These are phyloP conservation scores for Manis crassicaudata DNA, from an alignment of 2,797 vertebrate species.

Conservation along the genomic window DNA sequence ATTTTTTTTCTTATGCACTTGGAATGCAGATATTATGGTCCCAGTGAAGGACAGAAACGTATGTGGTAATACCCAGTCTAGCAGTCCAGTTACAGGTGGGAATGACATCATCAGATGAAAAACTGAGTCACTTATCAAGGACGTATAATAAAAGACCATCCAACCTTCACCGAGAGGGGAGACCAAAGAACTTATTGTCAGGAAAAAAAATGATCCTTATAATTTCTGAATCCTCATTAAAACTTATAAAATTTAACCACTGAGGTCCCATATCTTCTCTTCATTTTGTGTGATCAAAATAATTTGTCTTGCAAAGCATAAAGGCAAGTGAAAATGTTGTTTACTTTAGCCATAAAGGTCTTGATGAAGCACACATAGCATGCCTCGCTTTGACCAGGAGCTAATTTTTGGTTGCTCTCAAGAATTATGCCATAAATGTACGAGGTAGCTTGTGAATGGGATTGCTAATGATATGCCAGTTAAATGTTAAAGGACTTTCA, in stretches of 20 bases:
- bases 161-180: not conserved
- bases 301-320: not conserved
- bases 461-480: not conserved
- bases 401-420: not conserved
- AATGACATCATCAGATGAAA: conserved; percentile 2
- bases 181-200: not conserved
- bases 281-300: not conserved
- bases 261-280: not conserved
- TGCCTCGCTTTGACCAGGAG: not conserved
- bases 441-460: not conserved
- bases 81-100: not conserved
- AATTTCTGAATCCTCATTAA: not conserved
- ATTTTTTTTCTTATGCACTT: not conserved
- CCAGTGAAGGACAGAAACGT: not conserved
- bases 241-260: not conserved
- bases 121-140: not conserved
- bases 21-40: not conserved
- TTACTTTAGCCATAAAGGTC: not conserved
- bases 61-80: not conserved
- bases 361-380: not conserved
- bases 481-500: not conserved
- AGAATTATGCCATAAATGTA: conserved; percentile 23
- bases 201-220: not conserved
- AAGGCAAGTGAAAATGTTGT: not conserved
- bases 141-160: not conserved